Base-by-base conservation (phyloP, 2,113 vertebrate genomes). In the Rostratula benghalensis region DNA sequence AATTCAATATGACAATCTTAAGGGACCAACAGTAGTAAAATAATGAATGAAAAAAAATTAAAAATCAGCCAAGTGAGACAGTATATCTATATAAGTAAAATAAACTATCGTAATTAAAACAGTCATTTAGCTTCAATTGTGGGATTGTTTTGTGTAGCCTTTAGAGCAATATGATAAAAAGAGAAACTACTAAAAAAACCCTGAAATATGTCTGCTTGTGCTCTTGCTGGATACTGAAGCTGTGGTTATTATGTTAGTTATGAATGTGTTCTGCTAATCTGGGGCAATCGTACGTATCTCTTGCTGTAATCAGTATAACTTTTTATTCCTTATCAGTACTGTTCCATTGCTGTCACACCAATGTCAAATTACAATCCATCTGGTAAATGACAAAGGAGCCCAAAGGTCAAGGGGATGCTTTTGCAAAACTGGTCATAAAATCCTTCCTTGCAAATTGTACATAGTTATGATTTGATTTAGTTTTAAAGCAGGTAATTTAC, bases 21-120 rank as follows among this genome's bases (percentile, higher is more conserved):
- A 90, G 87, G 87, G 82, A 94, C 76, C 22, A 81, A 92, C 57
- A 97, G 87, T 96, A 93, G 94, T 96, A 95, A 93, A 93, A 90
- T 90, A 96, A 95, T 94, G 84, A 94, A 94, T 94, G 35, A 81
- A 87, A 93, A 88, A 25, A 48, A 83, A 35, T 88, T 50, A 96
- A 87, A 96, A 95, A 92, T 71, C 43, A 83, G 37, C 35, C 83
- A 87, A 93, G 10, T 82, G 68, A 94, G 65, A 93, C 60, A 87
- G n/a, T 80, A 48, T 83, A 43, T 83, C 82, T 94, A 4, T 87
- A 69, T 80, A 30, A 61, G 51, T 87, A 68, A 74, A 94, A 81
- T 75, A 84, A 94, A 54, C 21, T 79, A 53, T 84, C 24, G 67
- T 69, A 81, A 95, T 89, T 95, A 89, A 92, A 97, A 31, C 15